These are phyloP conservation scores for Drosophila falleni DNA, from an alignment of 2,888 invertebrate species.

Conservation along the genomic window DNA sequence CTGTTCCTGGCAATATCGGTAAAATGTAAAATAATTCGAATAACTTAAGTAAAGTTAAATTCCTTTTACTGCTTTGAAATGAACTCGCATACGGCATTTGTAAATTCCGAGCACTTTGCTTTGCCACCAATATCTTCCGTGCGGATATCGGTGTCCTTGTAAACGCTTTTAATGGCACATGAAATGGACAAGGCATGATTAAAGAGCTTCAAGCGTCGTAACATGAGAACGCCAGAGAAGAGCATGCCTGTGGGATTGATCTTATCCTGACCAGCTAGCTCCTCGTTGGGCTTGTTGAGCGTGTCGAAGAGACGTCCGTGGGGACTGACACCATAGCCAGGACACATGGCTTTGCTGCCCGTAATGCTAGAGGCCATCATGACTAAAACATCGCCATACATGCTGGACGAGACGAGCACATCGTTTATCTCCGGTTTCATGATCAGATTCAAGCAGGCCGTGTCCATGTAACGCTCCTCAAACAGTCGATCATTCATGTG, in stretches of 20 bases:
- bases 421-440: conserved; percentile 86
- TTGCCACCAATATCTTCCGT: conserved; percentile 96
- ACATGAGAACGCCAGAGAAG: conserved; percentile 95
- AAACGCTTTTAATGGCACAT: conserved; percentile 91
- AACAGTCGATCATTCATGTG: conserved; percentile 95
- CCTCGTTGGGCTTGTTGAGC: conserved; percentile 96
- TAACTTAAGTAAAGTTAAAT: no score
- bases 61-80: conserved; percentile 8
- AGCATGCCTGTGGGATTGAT: conserved; percentile 97
- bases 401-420: conserved; percentile 98
- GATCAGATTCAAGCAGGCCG: conserved; percentile 51
- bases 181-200: conserved; percentile 92
- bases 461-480: conserved; percentile 99
- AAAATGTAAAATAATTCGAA: not conserved
- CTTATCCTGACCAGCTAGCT: conserved; percentile 94
- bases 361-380: conserved; percentile 97
- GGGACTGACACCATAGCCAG: conserved; percentile 94
- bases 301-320: conserved; percentile 92
- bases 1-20: not conserved
- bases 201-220: conserved; percentile 95
- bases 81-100: conserved; percentile 89
- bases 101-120: conserved; percentile 94
- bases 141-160: conserved; percentile 93
- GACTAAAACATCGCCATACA: conserved; percentile 98
- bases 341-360: conserved; percentile 97